Percentiles rank a stretch among this genome's conserved stretches.
These are phyloP conservation scores for Apotomis betuletana DNA, from an alignment of 2,888 invertebrate species.

Conservation along the genomic window DNA sequence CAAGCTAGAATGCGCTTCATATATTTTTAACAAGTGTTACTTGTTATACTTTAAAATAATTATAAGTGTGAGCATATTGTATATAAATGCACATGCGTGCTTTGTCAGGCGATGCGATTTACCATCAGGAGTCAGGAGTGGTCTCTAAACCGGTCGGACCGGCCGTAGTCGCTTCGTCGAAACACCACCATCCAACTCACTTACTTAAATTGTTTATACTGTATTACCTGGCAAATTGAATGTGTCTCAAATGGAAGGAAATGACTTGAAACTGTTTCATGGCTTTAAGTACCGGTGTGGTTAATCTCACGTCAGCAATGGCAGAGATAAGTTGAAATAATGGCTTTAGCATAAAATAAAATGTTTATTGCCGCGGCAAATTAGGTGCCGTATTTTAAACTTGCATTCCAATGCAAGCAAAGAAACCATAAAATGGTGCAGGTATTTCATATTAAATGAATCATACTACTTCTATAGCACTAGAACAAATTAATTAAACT, in stretches of 20 bases:
- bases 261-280: constrained; percentile 41
- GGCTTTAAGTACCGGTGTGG: constrained; percentile 39
- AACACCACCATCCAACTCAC: constrained; percentile 63
- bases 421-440: not conserved
- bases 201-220: constrained; percentile 67
- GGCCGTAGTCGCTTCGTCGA: constrained; percentile 66
- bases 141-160: constrained; percentile 77
- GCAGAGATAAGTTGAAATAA: constrained; percentile 13
- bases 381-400: not conserved
- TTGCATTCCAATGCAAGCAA: not conserved
- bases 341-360: not conserved
- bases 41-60: constrained; percentile 11
- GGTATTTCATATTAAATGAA: not conserved
- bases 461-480: not conserved
- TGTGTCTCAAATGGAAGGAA: constrained; percentile 48
- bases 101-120: constrained; percentile 78
- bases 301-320: constrained; percentile 30
- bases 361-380: not conserved
- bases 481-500: not conserved
- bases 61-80: constrained; percentile 23
- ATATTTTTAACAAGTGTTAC: not conserved
- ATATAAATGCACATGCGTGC: constrained; percentile 51
- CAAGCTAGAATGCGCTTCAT: not conserved
- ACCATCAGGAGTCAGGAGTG: constrained; percentile 77
- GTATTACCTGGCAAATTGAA: constrained; percentile 68